Evolutionary conservation across 2,113 vertebrate species (phyloP), one percentile per base, ranked within the genome.

Genomic region (Gavia stellata): DNA sequence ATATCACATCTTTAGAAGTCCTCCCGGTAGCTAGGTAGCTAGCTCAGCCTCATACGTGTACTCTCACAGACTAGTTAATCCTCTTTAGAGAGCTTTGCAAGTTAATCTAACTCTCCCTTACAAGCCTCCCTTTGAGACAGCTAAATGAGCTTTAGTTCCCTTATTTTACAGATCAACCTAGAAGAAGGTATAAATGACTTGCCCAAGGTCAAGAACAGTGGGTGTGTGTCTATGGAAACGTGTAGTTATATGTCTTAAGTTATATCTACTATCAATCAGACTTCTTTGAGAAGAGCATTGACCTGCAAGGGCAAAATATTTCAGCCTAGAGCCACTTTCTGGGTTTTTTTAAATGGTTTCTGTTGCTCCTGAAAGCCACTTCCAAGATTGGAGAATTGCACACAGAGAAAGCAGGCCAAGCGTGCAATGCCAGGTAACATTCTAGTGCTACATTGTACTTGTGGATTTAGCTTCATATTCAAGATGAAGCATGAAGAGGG

Each of bases 81-180:
- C 50, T 82, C 81, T 77, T 95, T 4, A 49, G 56, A 70, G 38
- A 89, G 84, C 73, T 95, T 20, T 95, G 74, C 74, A 58, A 88
- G 66, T 96, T 96, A 94, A 92, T 95, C 70, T 65, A 58, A 95
- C 84, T 96, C 93, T 96, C 93, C 40, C 62, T 91, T 91, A 65
- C 78, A 94, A 65, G 53, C 62, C 79, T 95, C 66, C 45, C 78
- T 95, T 96, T 87, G 63, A 80, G 62, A 61, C 53, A 91, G 53
- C 74, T 93, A 91, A 95, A 93, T 90, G 81, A 96, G 81, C 93
- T 96, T 95, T 93, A 91, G 78, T 75, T 90, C 49, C 34, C 19
- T 85, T 36, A 52, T 75, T 87, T 84, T 68, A 65, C 34, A 62
- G 66, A 72, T 88, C 53, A 88, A 7, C 28, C 47, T 53, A 62